These are phyloP conservation scores for Silurus asotus DNA, from an alignment of 2,113 vertebrate species.

Conservation along the genomic window DNA sequence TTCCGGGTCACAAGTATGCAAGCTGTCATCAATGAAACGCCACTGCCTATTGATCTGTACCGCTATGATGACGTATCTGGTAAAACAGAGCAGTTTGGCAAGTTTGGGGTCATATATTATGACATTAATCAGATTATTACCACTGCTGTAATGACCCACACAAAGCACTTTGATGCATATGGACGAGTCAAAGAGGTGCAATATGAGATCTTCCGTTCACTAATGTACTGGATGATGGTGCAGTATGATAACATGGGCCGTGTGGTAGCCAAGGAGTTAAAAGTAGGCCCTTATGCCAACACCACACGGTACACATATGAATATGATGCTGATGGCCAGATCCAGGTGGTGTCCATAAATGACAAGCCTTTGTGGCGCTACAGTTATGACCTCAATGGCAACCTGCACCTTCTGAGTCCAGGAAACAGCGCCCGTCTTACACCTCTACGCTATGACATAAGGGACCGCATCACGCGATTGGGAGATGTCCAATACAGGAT, in stretches of 20 bases:
- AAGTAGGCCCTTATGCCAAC: conserved; percentile 97
- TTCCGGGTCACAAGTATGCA: conserved; percentile 99
- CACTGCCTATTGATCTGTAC: conserved; percentile 93
- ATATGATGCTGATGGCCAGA: conserved; percentile 91
- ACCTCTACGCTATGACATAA: conserved; percentile 88
- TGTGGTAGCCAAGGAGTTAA: conserved; percentile 94
- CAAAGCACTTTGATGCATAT: conserved; percentile 96
- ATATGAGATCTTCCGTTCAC: conserved; percentile 96
- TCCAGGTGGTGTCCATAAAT: conserved; percentile 94
- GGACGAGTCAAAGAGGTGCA: conserved; percentile 96
- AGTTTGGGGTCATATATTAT: conserved; percentile 97
- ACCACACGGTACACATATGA: conserved; percentile 95
- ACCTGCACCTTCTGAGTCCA: conserved; percentile 91
- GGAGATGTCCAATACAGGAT: conserved; percentile 91
- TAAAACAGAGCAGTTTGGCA: conserved; percentile 96
- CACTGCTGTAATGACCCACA: conserved; percentile 97
- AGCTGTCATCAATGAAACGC: conserved; percentile 95
- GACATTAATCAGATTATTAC: conserved; percentile 99
- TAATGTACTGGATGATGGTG: conserved; percentile 99
- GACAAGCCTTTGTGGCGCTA: conserved; percentile 97
- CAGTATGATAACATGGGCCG: conserved; percentile 98
- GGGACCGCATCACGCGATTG: conserved; percentile 90
- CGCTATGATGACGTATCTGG: conserved; percentile 96
- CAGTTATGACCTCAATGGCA: conserved; percentile 96
- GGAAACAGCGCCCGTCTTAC: conserved; percentile 94